Evolutionary conservation across 2,888 invertebrate genomes (phyloP).

Genomic region (Himalopsyche kuldschensis): DNA sequence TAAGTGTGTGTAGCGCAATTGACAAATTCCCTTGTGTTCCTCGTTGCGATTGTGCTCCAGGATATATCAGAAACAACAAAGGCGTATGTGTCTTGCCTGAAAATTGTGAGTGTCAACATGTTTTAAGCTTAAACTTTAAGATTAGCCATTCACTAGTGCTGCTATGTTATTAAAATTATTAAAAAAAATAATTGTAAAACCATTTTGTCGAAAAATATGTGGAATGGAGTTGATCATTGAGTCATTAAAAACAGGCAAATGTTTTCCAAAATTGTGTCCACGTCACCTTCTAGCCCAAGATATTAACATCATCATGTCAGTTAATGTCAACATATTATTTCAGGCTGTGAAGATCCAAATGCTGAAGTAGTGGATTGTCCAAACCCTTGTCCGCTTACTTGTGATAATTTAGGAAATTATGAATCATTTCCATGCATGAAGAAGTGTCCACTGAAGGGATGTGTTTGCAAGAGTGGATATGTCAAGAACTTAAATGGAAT

Average conservation of each 20-base stretch:
- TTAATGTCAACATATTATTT: neutral
- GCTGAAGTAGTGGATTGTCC: conserved; percentile 14
- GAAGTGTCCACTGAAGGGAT: conserved; percentile 17
- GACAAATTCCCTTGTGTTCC: conserved; percentile 3
- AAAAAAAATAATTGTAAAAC: neutral
- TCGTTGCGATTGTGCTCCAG: conserved; percentile 19
- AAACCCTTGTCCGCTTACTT: conserved; percentile 23
- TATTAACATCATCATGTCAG: too few species aligned
- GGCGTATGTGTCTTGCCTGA: conserved; percentile 6
- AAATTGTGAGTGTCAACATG: neutral
- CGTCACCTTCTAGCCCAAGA: neutral
- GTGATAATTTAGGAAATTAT: conserved; percentile 13
- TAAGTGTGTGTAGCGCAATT: neutral
- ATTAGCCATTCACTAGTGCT: neutral
- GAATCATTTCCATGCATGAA: neutral
- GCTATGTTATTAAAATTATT: neutral
- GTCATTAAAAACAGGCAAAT: too few species aligned
- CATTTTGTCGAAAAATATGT: too few species aligned
- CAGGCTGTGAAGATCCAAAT: conserved; percentile 23
- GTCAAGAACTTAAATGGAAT: conserved; percentile 2
- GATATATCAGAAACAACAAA: conserved; percentile 19
- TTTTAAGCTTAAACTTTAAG: neutral
- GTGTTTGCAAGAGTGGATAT: conserved; percentile 20
- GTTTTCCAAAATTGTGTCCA: neutral
- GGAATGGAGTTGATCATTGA: neutral